phyloP scores from a whole-genome alignment of 1,140 invertebrate species.

The Metopolophium dirhodum region DNA sequence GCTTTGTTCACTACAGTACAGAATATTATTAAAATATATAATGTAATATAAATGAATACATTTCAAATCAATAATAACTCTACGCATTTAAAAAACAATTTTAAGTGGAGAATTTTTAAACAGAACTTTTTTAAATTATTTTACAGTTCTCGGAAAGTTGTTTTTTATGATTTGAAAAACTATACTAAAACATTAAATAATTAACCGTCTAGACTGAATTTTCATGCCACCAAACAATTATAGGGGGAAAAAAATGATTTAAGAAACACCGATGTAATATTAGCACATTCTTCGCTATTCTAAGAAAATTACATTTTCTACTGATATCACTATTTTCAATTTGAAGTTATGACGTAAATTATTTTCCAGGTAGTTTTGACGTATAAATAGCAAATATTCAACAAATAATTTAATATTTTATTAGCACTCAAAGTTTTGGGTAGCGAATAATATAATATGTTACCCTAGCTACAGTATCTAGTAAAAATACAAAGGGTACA shows the following conservation, averaged over 20 bases:
- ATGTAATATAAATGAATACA: no score
- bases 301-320: not conserved
- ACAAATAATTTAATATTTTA: not conserved
- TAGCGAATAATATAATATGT: not conserved
- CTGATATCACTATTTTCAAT: not conserved
- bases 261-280: not conserved
- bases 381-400: not conserved
- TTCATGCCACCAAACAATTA: not conserved
- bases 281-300: not conserved
- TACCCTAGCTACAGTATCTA: not conserved
- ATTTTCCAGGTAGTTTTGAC: not conserved
- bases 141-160: not conserved
- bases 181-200: not conserved
- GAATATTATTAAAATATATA: not conserved
- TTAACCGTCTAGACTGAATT: not conserved
- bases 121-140: not conserved
- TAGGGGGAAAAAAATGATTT: not conserved
- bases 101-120: not conserved
- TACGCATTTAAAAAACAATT: not conserved
- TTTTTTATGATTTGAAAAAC: not conserved
- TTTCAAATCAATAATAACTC: not conserved
- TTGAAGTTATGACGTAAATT: not conserved
- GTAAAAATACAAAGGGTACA: not conserved
- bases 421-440: not conserved
- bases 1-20: not conserved